phyloP scores from a whole-genome alignment of 2,888 invertebrate species.

The Melieria picta region DNA sequence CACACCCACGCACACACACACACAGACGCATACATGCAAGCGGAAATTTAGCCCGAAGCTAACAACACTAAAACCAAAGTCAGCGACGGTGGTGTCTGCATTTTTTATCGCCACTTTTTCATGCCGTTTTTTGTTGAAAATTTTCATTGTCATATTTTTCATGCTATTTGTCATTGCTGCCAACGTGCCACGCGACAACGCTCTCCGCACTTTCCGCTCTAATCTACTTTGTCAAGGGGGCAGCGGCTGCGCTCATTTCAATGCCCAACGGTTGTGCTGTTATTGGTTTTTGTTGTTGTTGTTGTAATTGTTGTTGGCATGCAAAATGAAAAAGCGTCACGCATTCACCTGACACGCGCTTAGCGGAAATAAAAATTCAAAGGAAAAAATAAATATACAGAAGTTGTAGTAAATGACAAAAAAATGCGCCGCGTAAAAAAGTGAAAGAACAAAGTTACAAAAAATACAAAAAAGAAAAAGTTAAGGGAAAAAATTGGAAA shows the following conservation, averaged over 20 bases:
- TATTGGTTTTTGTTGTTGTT: neutral
- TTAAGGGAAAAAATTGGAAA: too few relatives aligned
- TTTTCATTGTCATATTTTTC: conserved; percentile 1
- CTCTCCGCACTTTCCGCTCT: neutral
- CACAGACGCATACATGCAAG: neutral
- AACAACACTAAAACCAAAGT: neutral
- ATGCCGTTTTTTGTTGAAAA: neutral
- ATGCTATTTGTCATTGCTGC: neutral
- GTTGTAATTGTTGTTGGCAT: neutral
- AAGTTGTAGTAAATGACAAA: too few relatives aligned
- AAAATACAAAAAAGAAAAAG: too few relatives aligned
- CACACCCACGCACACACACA: conserved; percentile 3
- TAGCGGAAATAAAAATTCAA: too few relatives aligned
- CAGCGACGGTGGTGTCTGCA: too few relatives aligned
- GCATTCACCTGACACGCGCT: neutral
- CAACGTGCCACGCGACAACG: neutral
- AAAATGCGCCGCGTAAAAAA: too few relatives aligned
- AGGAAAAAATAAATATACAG: too few relatives aligned
- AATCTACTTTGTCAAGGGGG: neutral
- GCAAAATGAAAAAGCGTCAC: neutral
- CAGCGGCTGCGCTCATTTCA: neutral
- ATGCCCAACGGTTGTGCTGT: neutral
- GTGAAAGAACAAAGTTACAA: too few relatives aligned
- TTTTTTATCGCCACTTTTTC: too few relatives aligned
- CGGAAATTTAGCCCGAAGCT: neutral